Evolutionary conservation across 2,888 invertebrate species (phyloP).

Genomic region (Phyllotreta striolata): DNA sequence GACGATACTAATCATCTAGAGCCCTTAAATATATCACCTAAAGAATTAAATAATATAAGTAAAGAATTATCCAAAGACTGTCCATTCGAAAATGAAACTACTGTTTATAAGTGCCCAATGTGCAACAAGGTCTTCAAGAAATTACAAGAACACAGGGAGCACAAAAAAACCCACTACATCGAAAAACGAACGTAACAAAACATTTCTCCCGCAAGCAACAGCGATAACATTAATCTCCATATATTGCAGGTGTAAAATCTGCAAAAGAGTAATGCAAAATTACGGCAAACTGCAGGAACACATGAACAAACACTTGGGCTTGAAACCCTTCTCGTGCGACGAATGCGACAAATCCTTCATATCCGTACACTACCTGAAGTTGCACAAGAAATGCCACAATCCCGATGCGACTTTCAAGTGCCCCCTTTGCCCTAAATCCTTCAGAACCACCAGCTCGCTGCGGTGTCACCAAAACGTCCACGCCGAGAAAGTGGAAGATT

Average conservation of each 20-base stretch:
- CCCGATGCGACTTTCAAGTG: slow-evolving; percentile 48
- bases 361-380: slow-evolving; percentile 49
- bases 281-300: slow-evolving; percentile 50
- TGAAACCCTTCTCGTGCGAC: slow-evolving; percentile 51
- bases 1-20: background rate
- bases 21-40: background rate
- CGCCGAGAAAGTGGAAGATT: slow-evolving; percentile 47
- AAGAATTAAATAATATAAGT: slow-evolving; percentile 5
- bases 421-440: slow-evolving; percentile 50
- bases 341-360: slow-evolving; percentile 50
- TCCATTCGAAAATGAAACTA: slow-evolving; percentile 31
- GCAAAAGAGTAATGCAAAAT: slow-evolving; percentile 49
- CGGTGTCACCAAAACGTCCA: slow-evolving; percentile 49
- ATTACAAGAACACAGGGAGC: slow-evolving; percentile 46
- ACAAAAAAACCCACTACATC: slow-evolving; percentile 49
- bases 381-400: slow-evolving; percentile 50
- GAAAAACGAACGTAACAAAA: slow-evolving; percentile 46
- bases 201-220: background rate
- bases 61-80: slow-evolving; percentile 1
- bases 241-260: slow-evolving; percentile 47
- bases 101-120: slow-evolving; percentile 47
- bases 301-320: slow-evolving; percentile 49
- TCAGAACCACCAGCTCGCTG: slow-evolving; percentile 48
- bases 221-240: background rate
- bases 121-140: slow-evolving; percentile 45